A percentile compares a stretch with the other conserved stretches of the same genome.
phyloP scores from a whole-genome alignment of 2,888 invertebrate species.

The Clunio marinus region DNA sequence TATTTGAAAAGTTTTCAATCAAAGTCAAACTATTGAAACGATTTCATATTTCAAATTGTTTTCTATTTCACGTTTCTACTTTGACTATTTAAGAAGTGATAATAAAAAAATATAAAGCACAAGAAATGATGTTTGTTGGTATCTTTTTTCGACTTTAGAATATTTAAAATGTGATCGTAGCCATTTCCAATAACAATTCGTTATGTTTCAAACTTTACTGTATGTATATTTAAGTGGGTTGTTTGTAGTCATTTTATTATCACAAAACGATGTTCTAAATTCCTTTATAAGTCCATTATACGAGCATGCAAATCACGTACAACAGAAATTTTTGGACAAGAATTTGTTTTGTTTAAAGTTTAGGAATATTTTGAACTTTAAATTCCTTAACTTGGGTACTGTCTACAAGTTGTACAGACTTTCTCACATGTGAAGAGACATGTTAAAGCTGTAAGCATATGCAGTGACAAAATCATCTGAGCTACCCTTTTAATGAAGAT shows the following conservation, averaged over 20 bases:
- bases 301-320: conserved; percentile 19
- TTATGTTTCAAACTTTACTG: too few relatives aligned
- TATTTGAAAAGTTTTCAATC: conserved; percentile 29
- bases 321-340: not conserved
- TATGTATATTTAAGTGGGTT: too few relatives aligned
- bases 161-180: conserved; percentile 2
- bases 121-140: too few relatives aligned
- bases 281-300: not conserved
- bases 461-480: not conserved
- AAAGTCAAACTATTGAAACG: conserved; percentile 26
- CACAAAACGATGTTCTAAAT: not conserved
- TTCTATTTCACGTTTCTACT: conserved; percentile 8
- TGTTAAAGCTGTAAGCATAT: conserved; percentile 7
- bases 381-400: too few relatives aligned
- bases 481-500: not conserved
- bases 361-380: too few relatives aligned
- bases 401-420: too few relatives aligned
- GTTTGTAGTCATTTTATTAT: conserved; percentile 11
- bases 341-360: too few relatives aligned
- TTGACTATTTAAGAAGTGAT: not conserved
- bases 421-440: too few relatives aligned
- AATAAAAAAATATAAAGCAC: conserved; percentile 24
- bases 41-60: conserved; percentile 28
- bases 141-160: not conserved
- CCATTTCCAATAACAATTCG: conserved; percentile 4